Base-by-base conservation (phyloP, 2,113 vertebrate genomes). In the Regulus satrapa region DNA sequence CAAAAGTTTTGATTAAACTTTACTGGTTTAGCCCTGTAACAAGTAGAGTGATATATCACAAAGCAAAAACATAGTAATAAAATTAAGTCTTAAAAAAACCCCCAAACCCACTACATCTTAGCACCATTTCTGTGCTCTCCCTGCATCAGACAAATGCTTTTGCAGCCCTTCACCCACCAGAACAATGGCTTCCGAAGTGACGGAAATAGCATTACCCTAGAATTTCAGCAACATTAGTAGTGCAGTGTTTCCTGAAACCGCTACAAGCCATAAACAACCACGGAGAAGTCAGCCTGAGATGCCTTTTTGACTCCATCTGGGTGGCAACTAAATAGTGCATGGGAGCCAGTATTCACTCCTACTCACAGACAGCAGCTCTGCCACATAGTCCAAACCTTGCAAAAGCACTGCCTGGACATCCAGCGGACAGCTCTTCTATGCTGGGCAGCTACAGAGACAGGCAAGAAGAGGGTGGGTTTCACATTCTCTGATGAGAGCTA, bases 81-180 rank as follows among this genome's bases (percentile, higher is more conserved):
- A 93, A 80, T 32, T 8, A 38, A 56, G 61, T 17, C 2, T 12
- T 19, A 6, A 34, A 40, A 78, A 34, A n/a, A 6, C 0, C 2
- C 23, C 26, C 23, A n/a, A 26, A 7, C 14, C 18, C 14, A 28
- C 9, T 31, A 49, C 25, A 28, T 55, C 80, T 73, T 59, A 40
- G 40, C 38, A 77, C 59, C 94, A 3, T 63, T 80, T 87, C 59
- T 71, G 58, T 62, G 54, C 14, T 3, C 3, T 43, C 85, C 17
- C 52, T n/a, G 43, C 41, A 25, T 55, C 87, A 95, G 85, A 79
- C 40, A 90, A 91, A 96, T 46, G 67, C 62, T 84, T 84, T 86
- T 83, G 20, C 93, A 95, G 95, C 32, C 66, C 40, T 79, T 83
- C 84, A 91, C 76, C 90, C 80, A 91, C n/a, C 64, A 97, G 85